phyloP scores from a whole-genome alignment of 1,140 invertebrate genomes.

The Zaprionus ghesquierei region DNA sequence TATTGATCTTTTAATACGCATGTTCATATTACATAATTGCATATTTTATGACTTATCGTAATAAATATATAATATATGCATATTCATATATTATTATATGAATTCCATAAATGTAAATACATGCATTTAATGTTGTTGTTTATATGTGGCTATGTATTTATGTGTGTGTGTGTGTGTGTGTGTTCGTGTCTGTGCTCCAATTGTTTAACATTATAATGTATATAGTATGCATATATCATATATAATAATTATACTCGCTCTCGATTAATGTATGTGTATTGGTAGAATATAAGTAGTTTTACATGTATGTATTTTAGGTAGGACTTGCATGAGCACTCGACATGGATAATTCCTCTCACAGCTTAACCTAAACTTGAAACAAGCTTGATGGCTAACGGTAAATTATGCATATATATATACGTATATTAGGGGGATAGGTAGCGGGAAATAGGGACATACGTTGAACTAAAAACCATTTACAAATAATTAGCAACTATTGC shows the following conservation, averaged over 20 bases:
- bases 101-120: constrained; percentile 61
- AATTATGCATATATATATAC: neutral
- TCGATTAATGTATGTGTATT: constrained; percentile 21
- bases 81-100: constrained; percentile 12
- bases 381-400: constrained; percentile 57
- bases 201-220: constrained; percentile 64
- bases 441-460: neutral
- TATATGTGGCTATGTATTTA: constrained; percentile 11
- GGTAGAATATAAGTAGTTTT: constrained; percentile 32
- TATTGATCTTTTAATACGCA: constrained; percentile 75
- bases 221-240: constrained; percentile 47
- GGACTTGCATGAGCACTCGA: constrained; percentile 50
- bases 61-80: constrained; percentile 16
- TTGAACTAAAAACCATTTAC: constrained; percentile 65
- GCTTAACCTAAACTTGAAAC: constrained; percentile 44
- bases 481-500: constrained; percentile 78
- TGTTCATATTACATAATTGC: constrained; percentile 80
- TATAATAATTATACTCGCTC: constrained; percentile 38
- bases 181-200: constrained; percentile 59
- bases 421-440: constrained; percentile 10
- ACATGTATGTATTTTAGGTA: constrained; percentile 36
- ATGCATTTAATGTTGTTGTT: constrained; percentile 55
- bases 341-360: constrained; percentile 28
- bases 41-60: constrained; percentile 73
- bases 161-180: too few relatives aligned